These are phyloP conservation scores for Protodeltote pygarga DNA, from an alignment of 2,888 invertebrate species.

Conservation along the genomic window DNA sequence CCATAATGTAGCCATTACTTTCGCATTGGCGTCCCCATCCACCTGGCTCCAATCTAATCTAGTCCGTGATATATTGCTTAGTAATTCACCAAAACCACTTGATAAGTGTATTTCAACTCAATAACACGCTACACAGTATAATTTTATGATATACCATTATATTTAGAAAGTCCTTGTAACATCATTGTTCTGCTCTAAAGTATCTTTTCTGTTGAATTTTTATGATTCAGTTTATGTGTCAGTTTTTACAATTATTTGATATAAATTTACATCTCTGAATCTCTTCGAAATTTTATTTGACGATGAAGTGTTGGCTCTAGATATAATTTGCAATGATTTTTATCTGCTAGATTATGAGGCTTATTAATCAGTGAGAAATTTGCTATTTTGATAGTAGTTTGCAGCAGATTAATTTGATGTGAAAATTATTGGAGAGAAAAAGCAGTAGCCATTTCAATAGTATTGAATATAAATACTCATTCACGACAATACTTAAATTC, in stretches of 20 bases:
- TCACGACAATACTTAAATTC: too few species aligned
- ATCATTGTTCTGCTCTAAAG: conserved; percentile 41
- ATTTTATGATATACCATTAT: conserved; percentile 49
- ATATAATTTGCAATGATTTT: too few species aligned
- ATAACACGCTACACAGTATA: conserved; percentile 36
- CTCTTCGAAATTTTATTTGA: too few species aligned
- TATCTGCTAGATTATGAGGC: too few species aligned
- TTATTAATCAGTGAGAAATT: too few species aligned
- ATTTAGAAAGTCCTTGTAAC: conserved; percentile 51
- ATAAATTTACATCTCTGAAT: conserved; percentile 33
- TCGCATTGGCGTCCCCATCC: conserved; percentile 30
- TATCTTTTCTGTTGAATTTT: conserved; percentile 40
- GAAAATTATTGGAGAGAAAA: too few species aligned
- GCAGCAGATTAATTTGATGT: too few species aligned
- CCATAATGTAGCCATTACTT: conserved; percentile 39
- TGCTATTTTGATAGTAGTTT: too few species aligned
- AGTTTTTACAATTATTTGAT: conserved; percentile 26
- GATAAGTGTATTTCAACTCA: conserved; percentile 42
- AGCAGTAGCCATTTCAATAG: too few species aligned
- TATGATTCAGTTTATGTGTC: too few species aligned
- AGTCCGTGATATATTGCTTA: conserved; percentile 42
- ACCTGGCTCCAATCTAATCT: conserved; percentile 43
- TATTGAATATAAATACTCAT: too few species aligned
- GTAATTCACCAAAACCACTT: conserved; percentile 47
- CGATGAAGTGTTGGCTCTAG: too few species aligned